phyloP scores from a whole-genome alignment of 2,113 vertebrate species.

The Dolichallabes microphthalmus region DNA sequence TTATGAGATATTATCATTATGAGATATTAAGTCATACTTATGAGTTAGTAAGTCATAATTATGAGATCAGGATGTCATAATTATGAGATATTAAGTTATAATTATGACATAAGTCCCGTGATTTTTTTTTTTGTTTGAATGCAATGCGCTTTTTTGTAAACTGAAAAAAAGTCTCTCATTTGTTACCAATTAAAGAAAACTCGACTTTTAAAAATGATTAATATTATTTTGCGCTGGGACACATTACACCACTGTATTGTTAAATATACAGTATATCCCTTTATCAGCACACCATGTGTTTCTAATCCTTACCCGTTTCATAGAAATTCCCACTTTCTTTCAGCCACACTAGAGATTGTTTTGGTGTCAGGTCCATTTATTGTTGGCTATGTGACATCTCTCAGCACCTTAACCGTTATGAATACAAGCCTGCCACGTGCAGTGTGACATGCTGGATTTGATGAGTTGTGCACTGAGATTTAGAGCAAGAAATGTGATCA shows the following conservation, averaged over 20 bases:
- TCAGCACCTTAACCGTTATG: background rate
- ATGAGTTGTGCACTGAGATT: conserved; percentile 1
- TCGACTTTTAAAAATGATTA: no score
- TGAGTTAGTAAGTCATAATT: no score
- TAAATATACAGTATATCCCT: background rate
- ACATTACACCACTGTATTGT: no score
- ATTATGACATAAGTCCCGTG: no score
- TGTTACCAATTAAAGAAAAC: no score
- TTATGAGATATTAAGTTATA: no score
- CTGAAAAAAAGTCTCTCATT: background rate
- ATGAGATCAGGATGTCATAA: no score
- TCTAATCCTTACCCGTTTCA: background rate
- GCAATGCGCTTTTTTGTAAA: no score
- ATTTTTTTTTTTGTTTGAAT: no score
- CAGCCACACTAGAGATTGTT: background rate
- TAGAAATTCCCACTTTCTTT: background rate
- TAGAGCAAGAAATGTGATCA: conserved; percentile 10
- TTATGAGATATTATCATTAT: no score
- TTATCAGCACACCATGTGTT: background rate
- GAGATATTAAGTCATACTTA: no score
- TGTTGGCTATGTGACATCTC: background rate
- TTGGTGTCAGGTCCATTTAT: background rate
- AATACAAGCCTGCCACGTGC: background rate
- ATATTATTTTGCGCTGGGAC: no score
- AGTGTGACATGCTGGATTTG: conserved; percentile 22